Conservation (phyloP, 2,797 vertebrate species). For the Helostoma temminkii region DNA sequence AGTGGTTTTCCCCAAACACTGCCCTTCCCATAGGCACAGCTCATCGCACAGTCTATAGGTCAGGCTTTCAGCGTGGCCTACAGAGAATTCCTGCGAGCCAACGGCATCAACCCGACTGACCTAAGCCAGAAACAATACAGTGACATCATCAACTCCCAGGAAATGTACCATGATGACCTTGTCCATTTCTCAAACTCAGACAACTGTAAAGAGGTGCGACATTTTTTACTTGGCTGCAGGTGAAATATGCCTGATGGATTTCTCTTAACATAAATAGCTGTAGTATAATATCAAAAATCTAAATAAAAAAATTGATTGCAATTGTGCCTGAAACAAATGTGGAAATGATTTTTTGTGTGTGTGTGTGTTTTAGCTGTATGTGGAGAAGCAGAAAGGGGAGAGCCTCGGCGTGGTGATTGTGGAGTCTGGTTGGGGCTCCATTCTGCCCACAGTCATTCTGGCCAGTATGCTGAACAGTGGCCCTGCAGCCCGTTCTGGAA, state of each 20-base stretch:
- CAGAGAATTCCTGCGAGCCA: constrained; percentile 96
- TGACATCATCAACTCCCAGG: constrained; percentile 97
- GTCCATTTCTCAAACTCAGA: constrained; percentile 93
- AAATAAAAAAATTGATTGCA: constrained; percentile 11
- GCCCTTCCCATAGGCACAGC: constrained; percentile 88
- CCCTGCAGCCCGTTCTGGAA: constrained; percentile 94
- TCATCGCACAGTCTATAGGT: constrained; percentile 98
- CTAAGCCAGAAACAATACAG: constrained; percentile 99
- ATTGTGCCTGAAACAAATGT: constrained; percentile 6
- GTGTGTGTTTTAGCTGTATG: constrained; percentile 85
- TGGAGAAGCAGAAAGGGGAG: constrained; percentile 93
- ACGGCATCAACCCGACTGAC: constrained; percentile 98
- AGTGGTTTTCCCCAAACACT: constrained; percentile 59
- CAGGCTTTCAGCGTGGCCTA: constrained; percentile 99
- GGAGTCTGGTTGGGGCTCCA: constrained; percentile 88
- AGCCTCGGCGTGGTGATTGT: constrained; percentile 86
- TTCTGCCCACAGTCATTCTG: constrained; percentile 96
- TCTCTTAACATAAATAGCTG: constrained; percentile 1
- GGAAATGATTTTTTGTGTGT: not conserved
- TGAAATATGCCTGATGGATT: constrained; percentile 33
- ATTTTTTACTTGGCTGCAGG: constrained; percentile 30
- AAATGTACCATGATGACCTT: constrained; percentile 89
- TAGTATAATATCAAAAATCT: not conserved
- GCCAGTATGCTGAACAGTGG: constrained; percentile 97
- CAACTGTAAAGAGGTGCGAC: constrained; percentile 96